Conservation (phyloP, 53 echinoderm and acorn worm species). For the Echinometra lucunter region DNA sequence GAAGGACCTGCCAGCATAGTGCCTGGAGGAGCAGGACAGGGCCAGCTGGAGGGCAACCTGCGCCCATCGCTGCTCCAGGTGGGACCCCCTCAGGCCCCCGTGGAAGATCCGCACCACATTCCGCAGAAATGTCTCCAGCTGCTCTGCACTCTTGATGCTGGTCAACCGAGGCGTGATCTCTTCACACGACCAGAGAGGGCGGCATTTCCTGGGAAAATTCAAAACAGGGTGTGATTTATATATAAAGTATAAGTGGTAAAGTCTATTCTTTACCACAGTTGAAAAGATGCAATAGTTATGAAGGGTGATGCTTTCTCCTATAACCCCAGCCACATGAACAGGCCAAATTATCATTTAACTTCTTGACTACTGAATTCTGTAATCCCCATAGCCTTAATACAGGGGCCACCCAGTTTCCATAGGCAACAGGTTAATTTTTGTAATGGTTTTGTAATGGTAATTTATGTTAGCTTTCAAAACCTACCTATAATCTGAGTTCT, state of each 20-base stretch:
- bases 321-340: neutral
- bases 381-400: no score
- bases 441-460: no score
- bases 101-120: conserved; percentile 95
- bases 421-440: no score
- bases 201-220: conserved; percentile 80
- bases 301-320: neutral
- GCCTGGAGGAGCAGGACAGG: conserved; percentile 90
- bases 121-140: conserved; percentile 89
- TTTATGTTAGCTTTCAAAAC: neutral
- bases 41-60: conserved; percentile 95
- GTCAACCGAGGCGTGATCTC: conserved; percentile 90
- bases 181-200: conserved; percentile 96
- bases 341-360: no score
- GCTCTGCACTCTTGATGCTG: conserved; percentile 98
- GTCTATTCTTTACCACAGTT: neutral
- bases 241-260: neutral
- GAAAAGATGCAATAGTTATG: neutral
- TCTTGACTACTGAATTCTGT: no score
- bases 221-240: neutral
- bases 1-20: conserved; percentile 98
- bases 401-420: no score
- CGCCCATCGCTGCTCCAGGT: conserved; percentile 96
- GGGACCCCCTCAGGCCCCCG: conserved; percentile 78
- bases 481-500: neutral